These are phyloP conservation scores for Apocrypta bakeri DNA, from an alignment of 1,140 invertebrate species.

Conservation along the genomic window DNA sequence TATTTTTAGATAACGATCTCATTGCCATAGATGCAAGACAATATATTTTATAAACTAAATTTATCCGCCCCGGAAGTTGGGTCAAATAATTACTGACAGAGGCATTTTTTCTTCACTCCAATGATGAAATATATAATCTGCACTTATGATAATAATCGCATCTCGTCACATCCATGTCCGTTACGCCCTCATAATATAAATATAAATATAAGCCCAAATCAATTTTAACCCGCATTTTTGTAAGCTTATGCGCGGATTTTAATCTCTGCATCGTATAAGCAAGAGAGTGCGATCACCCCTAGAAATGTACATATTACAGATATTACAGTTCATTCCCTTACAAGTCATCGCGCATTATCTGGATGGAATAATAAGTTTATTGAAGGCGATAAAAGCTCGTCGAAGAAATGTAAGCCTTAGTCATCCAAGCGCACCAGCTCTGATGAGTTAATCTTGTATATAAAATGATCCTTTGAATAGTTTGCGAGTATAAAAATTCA, in stretches of 20 bases:
- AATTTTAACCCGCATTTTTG: no score
- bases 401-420: not conserved
- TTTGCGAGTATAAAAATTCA: not conserved
- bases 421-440: not conserved
- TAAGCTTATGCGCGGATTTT: no score
- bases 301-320: not conserved
- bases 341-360: not conserved
- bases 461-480: not conserved
- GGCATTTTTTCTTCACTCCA: no score
- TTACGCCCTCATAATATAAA: no score
- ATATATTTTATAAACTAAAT: not conserved
- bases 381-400: not conserved
- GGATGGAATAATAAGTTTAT: not conserved
- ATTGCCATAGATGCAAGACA: no score
- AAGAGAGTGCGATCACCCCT: not conserved
- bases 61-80: slow-evolving; percentile 20
- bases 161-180: no score
- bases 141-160: no score
- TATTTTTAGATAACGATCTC: no score
- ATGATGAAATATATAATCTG: no score
- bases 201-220: no score
- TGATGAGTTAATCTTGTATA: not conserved
- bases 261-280: no score
- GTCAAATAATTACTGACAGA: no score
- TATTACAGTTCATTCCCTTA: not conserved